A percentile compares a stretch with the other conserved stretches of the same genome.
These are phyloP conservation scores for Zaprionus capensis DNA, from an alignment of 1,140 invertebrate species.

Conservation along the genomic window DNA sequence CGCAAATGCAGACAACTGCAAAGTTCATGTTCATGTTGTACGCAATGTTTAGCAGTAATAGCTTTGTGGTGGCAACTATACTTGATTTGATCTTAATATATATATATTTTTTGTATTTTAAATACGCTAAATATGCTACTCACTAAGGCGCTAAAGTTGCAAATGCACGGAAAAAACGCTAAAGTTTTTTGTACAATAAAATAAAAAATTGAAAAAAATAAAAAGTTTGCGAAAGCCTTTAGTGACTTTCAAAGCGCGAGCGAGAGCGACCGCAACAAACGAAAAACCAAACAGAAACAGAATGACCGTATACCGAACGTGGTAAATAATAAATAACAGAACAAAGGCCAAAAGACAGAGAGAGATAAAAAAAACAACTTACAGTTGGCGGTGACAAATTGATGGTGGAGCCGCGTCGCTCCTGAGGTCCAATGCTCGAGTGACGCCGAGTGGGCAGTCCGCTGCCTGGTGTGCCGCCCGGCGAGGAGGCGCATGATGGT, in stretches of 20 bases:
- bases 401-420: slow-evolving; percentile 92
- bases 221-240: slow-evolving; percentile 27
- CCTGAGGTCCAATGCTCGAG: slow-evolving; percentile 94
- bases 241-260: slow-evolving; percentile 23
- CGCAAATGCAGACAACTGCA: slow-evolving; percentile 25
- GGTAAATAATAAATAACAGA: slow-evolving; percentile 17
- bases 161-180: slow-evolving; percentile 45
- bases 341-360: slow-evolving; percentile 17
- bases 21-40: slow-evolving; percentile 50
- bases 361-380: slow-evolving; percentile 83
- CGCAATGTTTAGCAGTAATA: slow-evolving; percentile 23
- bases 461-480: slow-evolving; percentile 91
- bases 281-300: background rate
- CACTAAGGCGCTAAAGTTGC: slow-evolving; percentile 67
- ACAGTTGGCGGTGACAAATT: slow-evolving; percentile 95
- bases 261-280: slow-evolving; percentile 60
- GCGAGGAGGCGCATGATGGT: slow-evolving; percentile 93
- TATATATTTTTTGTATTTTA: background rate
- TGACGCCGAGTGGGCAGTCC: slow-evolving; percentile 93
- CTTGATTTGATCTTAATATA: slow-evolving; percentile 58
- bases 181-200: slow-evolving; percentile 17
- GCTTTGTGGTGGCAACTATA: slow-evolving; percentile 51
- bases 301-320: slow-evolving; percentile 28
- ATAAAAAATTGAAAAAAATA: slow-evolving; percentile 6
- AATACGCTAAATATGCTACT: slow-evolving; percentile 57